phyloP scores from a whole-genome alignment of 64 coral and sea anemone genomes.

The Actinia equina region DNA sequence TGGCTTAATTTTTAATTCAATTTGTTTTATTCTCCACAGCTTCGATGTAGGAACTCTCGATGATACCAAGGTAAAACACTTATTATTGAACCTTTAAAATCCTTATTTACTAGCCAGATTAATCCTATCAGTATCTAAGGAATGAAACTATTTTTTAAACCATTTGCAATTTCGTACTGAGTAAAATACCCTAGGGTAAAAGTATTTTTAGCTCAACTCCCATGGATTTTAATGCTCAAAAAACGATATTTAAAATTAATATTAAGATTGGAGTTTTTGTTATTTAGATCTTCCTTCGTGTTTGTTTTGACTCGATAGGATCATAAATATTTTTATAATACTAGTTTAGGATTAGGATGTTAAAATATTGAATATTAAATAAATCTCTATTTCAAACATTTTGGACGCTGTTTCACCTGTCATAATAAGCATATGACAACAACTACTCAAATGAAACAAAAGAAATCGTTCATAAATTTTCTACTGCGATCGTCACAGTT shows the following conservation, averaged over 20 bases:
- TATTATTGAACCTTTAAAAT: not conserved
- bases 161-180: not conserved
- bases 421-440: not conserved
- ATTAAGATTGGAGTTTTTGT: not conserved
- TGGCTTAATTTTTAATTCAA: not conserved
- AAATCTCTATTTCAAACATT: not conserved
- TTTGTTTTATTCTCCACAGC: not conserved
- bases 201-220: not conserved
- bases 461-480: not conserved
- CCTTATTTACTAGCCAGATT: not conserved
- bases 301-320: not conserved
- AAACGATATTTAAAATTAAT: not conserved
- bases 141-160: not conserved
- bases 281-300: not conserved
- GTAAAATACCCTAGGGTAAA: not conserved
- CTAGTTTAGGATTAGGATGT: not conserved
- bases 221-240: not conserved
- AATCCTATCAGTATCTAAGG: not conserved
- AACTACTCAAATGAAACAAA: not conserved
- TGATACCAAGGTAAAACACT: not conserved
- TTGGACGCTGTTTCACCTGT: not conserved
- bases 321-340: not conserved
- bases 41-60: constrained; percentile 5
- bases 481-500: not conserved
- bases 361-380: not conserved